Evolutionary conservation across 2,888 invertebrate genomes (phyloP).

Genomic region (Lepas anatifera): DNA sequence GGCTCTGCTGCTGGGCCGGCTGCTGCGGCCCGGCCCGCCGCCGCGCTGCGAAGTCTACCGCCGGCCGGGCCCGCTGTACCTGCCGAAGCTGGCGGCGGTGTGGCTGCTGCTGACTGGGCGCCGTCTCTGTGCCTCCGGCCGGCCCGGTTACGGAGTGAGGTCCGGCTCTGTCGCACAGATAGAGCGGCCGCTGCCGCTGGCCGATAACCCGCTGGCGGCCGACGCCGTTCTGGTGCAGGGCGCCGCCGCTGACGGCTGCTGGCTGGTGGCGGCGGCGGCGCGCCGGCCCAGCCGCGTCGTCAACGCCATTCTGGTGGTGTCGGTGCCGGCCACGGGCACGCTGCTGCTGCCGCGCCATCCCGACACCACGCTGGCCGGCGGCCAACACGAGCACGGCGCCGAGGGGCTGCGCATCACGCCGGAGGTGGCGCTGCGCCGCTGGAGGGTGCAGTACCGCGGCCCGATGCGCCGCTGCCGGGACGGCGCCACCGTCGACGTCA

Average conservation of each 20-base stretch:
- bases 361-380: constrained; percentile 51
- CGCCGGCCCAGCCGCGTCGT: constrained; percentile 51
- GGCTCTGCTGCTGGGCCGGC: no score
- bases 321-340: constrained; percentile 52
- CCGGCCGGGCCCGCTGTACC: background rate
- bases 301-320: constrained; percentile 51
- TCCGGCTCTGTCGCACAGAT: constrained; percentile 37
- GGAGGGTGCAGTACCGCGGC: constrained; percentile 56
- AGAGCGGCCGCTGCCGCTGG: constrained; percentile 47
- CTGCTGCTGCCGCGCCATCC: constrained; percentile 55
- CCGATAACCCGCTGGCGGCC: constrained; percentile 50
- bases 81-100: background rate
- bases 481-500: constrained; percentile 41
- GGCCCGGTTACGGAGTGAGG: constrained; percentile 31
- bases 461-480: constrained; percentile 39
- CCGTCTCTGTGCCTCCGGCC: no score
- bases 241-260: constrained; percentile 48
- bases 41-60: background rate
- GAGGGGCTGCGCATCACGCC: constrained; percentile 55
- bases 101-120: background rate
- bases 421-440: constrained; percentile 57
- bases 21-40: background rate
- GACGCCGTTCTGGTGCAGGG: constrained; percentile 69
- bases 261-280: constrained; percentile 53
- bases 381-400: constrained; percentile 47